phyloP scores from a whole-genome alignment of 2,888 invertebrate species.

The Galeruca laticollis region DNA sequence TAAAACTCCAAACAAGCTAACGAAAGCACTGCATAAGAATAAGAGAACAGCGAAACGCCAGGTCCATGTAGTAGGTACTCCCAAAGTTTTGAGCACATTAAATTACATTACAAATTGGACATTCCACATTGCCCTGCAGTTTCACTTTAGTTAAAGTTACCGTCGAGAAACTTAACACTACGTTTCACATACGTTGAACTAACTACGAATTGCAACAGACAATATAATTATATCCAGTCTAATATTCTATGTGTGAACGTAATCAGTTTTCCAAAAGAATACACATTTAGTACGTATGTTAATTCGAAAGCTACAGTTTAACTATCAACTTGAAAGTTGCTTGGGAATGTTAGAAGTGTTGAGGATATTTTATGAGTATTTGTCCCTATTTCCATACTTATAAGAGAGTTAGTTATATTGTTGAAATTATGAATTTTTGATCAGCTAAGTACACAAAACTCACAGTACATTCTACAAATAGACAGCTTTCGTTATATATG shows the following conservation, averaged over 20 bases:
- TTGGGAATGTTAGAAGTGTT: too few species aligned
- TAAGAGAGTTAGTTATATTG: too few species aligned
- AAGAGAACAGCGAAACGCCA: constrained; percentile 32
- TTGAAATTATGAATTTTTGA: too few species aligned
- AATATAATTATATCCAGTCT: constrained; percentile 43
- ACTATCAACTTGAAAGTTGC: too few species aligned
- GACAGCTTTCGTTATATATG: too few species aligned
- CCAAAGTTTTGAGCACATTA: constrained; percentile 39
- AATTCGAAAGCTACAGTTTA: too few species aligned
- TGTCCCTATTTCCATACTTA: too few species aligned
- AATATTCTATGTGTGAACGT: constrained; percentile 38
- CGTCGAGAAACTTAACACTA: constrained; percentile 44
- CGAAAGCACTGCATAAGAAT: constrained; percentile 25
- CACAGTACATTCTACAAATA: too few species aligned
- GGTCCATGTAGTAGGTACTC: constrained; percentile 24
- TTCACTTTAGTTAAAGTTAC: constrained; percentile 45
- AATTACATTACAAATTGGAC: constrained; percentile 48
- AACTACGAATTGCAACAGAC: constrained; percentile 37
- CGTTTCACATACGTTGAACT: constrained; percentile 42
- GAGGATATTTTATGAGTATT: too few species aligned
- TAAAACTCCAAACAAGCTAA: constrained; percentile 17
- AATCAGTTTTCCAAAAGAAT: constrained; percentile 35
- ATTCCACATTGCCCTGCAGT: constrained; percentile 35
- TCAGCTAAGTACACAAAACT: too few species aligned
- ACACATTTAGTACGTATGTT: constrained; percentile 4